Base-by-base conservation (phyloP, 2,888 invertebrate genomes). In the Ischnus inquisitorius region DNA sequence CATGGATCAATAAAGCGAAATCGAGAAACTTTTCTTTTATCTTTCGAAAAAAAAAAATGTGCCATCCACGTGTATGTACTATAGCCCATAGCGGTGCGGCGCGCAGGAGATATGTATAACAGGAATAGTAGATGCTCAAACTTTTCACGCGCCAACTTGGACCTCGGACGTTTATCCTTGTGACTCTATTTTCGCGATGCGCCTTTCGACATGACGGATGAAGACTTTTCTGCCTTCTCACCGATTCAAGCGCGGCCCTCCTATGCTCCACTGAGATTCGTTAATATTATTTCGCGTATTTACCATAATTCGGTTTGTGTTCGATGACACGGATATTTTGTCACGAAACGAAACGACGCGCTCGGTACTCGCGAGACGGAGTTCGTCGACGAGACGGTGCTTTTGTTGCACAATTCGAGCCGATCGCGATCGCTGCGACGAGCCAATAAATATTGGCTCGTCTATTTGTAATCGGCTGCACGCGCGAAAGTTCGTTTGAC, bases 191-290 rank as follows among this genome's bases (percentile, higher is more conserved):
- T 92, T 92, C 88, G 90, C 89, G 84, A 89, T 88, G 89, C 90
- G 88, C 88, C 87, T 91, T 92, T 91, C 92, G 89, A 92, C 92
- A 92, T 92, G 91, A 92, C 89, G 90, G 91, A 92, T 92, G 91
- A 90, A 34, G 92, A 92, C 85, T 91, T 92, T 91, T 91, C 91
- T 88, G 88, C 90, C 89, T 92, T 91, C n/a, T 92, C 89, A 88
- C 89, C 90, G 87, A 87, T 88, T 87, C 83, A 87, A 88, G 4
- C 57, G 57, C 86, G 84, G 84, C 74, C 85, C 84, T 83, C 85
- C 82, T 68, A 51, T 86, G 83, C 87, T 89, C 89, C 8, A 19
- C 10, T 22, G 10, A 57, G 12, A 3, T 57, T 57, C 57, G 16
- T 22, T 19, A 14, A 89, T 89, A 89, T 90, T 87, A 87, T 86